Conservation (phyloP, 1,140 invertebrate genomes). For the Caenorhabditis brenneri region DNA sequence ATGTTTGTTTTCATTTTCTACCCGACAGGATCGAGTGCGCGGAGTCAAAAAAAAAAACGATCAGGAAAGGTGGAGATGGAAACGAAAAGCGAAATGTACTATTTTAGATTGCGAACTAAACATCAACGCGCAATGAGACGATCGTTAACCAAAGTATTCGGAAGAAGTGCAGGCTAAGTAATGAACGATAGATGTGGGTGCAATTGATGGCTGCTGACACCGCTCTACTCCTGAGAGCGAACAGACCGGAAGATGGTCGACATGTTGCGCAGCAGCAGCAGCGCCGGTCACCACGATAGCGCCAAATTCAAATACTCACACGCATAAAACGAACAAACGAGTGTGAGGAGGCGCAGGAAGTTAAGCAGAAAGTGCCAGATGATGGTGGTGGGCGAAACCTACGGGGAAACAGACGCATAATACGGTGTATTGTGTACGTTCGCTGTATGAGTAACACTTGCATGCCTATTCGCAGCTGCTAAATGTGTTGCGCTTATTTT, state of each 20-base stretch:
- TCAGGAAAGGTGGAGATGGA: neutral
- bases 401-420: neutral
- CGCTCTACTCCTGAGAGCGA: slow-evolving; percentile 19
- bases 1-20: slow-evolving; percentile 25
- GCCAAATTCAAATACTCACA: slow-evolving; percentile 34
- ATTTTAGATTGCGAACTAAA: neutral
- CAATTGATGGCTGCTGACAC: neutral
- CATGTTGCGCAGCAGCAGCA: slow-evolving; percentile 25
- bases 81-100: neutral
- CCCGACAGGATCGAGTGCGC: neutral
- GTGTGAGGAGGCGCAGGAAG: neutral
- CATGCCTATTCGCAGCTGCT: neutral
- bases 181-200: neutral
- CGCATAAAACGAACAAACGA: neutral
- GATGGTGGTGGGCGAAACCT: neutral
- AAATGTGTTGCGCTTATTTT: too few relatives aligned
- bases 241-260: neutral
- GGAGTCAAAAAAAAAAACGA: neutral
- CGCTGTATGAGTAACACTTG: neutral
- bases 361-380: neutral
- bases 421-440: neutral
- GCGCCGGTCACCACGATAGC: neutral
- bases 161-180: neutral
- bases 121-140: neutral
- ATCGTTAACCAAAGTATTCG: slow-evolving; percentile 13